These are phyloP conservation scores for Euglossa dilemma DNA, from an alignment of 1,140 invertebrate species.

Conservation along the genomic window DNA sequence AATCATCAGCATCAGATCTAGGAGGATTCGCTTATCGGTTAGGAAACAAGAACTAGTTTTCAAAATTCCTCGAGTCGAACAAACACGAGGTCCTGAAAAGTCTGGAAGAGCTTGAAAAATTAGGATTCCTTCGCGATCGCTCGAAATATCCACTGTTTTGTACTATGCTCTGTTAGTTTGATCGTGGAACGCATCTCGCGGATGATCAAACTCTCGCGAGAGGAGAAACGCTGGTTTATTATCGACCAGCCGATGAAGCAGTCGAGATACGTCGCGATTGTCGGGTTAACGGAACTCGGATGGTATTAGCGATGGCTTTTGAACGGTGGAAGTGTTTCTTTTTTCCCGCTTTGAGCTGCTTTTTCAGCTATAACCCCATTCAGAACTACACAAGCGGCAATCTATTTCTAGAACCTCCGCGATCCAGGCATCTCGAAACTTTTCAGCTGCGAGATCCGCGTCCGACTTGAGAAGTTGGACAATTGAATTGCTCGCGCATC, in stretches of 20 bases:
- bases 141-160: no score
- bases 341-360: neutral
- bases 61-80: no score
- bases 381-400: conserved; percentile 2
- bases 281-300: neutral
- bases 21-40: no score
- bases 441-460: neutral
- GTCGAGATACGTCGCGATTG: neutral
- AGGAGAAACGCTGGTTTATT: neutral
- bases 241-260: neutral
- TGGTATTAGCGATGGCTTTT: neutral
- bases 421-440: conserved; percentile 6
- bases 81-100: no score
- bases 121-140: no score
- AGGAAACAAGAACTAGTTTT: no score
- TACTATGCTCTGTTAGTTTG: neutral
- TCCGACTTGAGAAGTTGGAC: neutral
- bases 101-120: no score
- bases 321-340: neutral
- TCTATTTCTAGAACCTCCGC: conserved; percentile 19
- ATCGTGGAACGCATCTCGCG: no score
- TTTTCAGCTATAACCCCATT: neutral
- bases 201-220: neutral
- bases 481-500: neutral
- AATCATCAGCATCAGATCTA: no score